Base-by-base conservation (phyloP, 2,113 vertebrate species). In the Misgurnus mizolepis region DNA sequence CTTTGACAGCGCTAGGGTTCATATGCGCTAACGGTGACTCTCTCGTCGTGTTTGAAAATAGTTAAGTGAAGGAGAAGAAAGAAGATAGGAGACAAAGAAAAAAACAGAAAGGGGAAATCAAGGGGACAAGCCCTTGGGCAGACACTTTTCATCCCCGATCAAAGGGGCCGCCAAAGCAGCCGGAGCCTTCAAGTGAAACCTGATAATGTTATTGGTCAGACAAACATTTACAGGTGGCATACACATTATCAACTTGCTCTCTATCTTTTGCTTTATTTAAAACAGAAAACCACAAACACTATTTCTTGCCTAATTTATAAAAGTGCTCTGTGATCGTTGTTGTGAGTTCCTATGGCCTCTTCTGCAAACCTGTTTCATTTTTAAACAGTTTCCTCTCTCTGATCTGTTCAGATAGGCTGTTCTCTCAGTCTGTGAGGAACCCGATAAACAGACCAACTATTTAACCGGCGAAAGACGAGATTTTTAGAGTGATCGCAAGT, bases 41-140 rank as follows among this genome's bases (percentile, higher is more conserved):
- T 50, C 80, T 84, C 43, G n/a, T 40, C 0, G 11, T 84, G 80
- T 84, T 84, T 84, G 70, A 82, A 84, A 84, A 84, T 71, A 82
- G 22, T 68, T 65, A 64, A 72, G 82, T 49, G 55, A 60, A 81
- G 86, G 83, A 87, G 85, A 84, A 58, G 82, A 79, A 73, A 79
- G 39, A 39, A 78, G 72, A 80, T 77, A 70, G 70, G 62, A 45
- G 61, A 82, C 41, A 70, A 67, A 78, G 76, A 70, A 80, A 62
- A 61, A 73, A 34, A 34, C 27, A 83, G 58, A 82, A 11, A 79
- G 60, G 55, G 65, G 64, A 70, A 78, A 60, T 67, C 41, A 81
- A 56, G 72, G 73, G 64, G 61, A 75, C 72, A 67, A 71, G 56
- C 70, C 80, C 82, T 70, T 85, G 80, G 79, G 79, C 82, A 86